A percentile compares a stretch with the other conserved stretches of the same genome.
Evolutionary conservation across 2,797 vertebrate genomes (phyloP).

Genomic region (Argyrosomus regius): DNA sequence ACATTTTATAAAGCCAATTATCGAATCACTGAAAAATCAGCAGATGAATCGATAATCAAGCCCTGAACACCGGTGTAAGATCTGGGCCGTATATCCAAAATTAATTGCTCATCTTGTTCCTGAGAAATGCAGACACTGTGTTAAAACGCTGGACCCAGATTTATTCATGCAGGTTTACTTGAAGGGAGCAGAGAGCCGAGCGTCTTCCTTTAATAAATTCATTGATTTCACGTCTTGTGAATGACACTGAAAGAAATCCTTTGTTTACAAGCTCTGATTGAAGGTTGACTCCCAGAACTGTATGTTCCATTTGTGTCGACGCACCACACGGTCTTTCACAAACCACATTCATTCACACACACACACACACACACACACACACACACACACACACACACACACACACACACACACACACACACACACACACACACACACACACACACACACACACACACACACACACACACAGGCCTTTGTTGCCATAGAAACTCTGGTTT

Average conservation of each 20-base stretch:
- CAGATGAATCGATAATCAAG: background rate
- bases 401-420: slow-evolving; percentile 19
- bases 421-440: slow-evolving; percentile 41
- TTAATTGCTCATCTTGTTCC: background rate
- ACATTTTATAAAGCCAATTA: background rate
- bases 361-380: slow-evolving; percentile 42
- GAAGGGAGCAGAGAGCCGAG: background rate
- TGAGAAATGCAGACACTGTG: background rate
- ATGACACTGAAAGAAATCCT: slow-evolving; percentile 17
- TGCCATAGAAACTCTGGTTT: slow-evolving; percentile 83
- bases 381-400: slow-evolving; percentile 24
- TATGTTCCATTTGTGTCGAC: slow-evolving; percentile 49
- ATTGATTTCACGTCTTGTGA: background rate
- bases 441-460: slow-evolving; percentile 22
- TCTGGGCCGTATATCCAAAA: background rate
- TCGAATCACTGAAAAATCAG: background rate
- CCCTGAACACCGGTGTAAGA: background rate
- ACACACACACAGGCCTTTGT: slow-evolving; percentile 72
- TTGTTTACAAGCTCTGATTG: slow-evolving; percentile 62
- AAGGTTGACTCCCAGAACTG: slow-evolving; percentile 59
- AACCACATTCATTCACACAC: slow-evolving; percentile 44
- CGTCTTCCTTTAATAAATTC: background rate
- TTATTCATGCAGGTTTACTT: background rate
- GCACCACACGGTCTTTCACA: slow-evolving; percentile 47
- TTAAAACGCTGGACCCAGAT: background rate